Evolutionary conservation across 2,113 vertebrate genomes (phyloP).

Genomic region (Pterocles gutturalis): DNA sequence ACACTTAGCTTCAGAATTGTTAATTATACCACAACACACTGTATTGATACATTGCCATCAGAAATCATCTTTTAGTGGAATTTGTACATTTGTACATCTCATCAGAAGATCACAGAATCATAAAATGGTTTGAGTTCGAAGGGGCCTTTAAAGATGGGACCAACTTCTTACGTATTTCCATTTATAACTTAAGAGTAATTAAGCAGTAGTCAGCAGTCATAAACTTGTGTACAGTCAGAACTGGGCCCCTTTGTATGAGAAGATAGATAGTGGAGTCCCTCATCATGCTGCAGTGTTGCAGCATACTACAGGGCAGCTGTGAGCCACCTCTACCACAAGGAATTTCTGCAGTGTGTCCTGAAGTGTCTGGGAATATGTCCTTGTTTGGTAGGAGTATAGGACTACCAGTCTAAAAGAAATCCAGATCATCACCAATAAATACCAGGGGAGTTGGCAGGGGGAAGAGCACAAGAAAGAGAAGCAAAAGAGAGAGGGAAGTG

Average conservation of each 20-base stretch:
- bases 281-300: fast-evolving
- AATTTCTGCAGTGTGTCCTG: background rate
- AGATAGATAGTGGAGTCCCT: background rate
- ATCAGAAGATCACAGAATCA: background rate
- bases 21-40: background rate
- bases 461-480: background rate
- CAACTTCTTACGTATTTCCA: background rate
- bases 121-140: background rate
- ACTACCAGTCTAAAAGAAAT: background rate
- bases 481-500: background rate
- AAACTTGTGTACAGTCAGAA: background rate
- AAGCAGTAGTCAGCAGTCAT: background rate
- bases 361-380: background rate
- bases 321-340: background rate
- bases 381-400: background rate
- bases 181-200: background rate
- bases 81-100: background rate
- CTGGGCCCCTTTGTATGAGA: background rate
- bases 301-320: background rate
- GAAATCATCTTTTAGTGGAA: background rate
- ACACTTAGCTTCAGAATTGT: background rate
- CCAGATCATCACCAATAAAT: background rate
- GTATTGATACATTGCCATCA: background rate
- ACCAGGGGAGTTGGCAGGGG: background rate
- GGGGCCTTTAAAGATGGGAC: background rate